phyloP scores from a whole-genome alignment of 2,888 invertebrate species.

The Halocaridina rubra region DNA sequence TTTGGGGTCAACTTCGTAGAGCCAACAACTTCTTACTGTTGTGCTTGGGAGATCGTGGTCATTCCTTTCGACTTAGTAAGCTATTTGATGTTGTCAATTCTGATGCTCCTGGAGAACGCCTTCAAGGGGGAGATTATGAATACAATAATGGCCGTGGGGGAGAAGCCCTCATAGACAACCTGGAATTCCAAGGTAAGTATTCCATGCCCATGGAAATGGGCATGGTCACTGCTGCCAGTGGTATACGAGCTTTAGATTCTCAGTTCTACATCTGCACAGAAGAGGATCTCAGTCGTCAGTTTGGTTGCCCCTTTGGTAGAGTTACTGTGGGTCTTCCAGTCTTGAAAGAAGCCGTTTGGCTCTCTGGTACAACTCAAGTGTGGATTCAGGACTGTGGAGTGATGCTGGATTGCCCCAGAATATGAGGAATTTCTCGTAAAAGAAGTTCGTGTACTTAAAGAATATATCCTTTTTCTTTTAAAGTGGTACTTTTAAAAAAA shows the following conservation, averaged over 20 bases:
- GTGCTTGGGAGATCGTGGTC: slow-evolving; percentile 56
- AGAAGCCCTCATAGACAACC: slow-evolving; percentile 50
- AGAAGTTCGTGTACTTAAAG: too few species aligned
- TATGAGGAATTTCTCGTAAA: too few species aligned
- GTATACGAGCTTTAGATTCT: slow-evolving; percentile 42
- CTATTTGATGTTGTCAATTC: slow-evolving; percentile 55
- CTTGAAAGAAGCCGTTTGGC: slow-evolving; percentile 53
- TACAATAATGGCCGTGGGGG: slow-evolving; percentile 61
- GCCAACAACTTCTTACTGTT: slow-evolving; percentile 59
- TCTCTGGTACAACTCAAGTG: slow-evolving; percentile 33
- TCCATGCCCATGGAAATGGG: slow-evolving; percentile 61
- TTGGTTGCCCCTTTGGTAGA: slow-evolving; percentile 60
- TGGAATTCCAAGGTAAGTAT: slow-evolving; percentile 57
- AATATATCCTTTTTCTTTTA: too few species aligned
- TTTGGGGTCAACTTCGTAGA: slow-evolving; percentile 61
- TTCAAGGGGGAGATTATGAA: slow-evolving; percentile 55
- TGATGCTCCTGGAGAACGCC: slow-evolving; percentile 52
- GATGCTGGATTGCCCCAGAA: slow-evolving; percentile 37
- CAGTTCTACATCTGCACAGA: slow-evolving; percentile 60
- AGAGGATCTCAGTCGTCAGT: slow-evolving; percentile 46
- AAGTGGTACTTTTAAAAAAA: too few species aligned
- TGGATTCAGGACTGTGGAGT: slow-evolving; percentile 61
- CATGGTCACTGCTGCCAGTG: slow-evolving; percentile 52
- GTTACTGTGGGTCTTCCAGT: slow-evolving; percentile 38
- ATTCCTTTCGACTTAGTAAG: slow-evolving; percentile 48